A percentile compares a stretch with the other conserved stretches of the same genome.
These are phyloP conservation scores for Menidia beryllina DNA, from an alignment of 2,113 vertebrate genomes.

Conservation along the genomic window DNA sequence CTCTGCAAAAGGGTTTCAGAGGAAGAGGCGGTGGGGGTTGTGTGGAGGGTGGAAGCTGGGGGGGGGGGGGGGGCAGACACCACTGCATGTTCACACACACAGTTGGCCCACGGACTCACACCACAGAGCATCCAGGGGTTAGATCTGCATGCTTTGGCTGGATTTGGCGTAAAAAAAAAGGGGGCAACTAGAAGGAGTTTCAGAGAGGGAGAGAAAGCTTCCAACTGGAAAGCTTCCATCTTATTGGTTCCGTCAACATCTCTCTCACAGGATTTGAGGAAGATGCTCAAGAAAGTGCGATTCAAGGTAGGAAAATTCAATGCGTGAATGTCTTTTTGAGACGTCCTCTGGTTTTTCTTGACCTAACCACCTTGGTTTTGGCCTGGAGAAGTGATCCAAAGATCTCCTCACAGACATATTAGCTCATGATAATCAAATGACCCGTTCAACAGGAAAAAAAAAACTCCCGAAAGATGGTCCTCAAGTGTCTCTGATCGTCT, in stretches of 20 bases:
- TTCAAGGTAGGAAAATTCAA: conserved; percentile 68
- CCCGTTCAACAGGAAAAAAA: too few relatives aligned
- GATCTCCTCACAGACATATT: too few relatives aligned
- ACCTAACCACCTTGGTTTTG: too few relatives aligned
- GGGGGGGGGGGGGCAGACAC: conserved; percentile 53
- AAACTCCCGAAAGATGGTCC: too few relatives aligned
- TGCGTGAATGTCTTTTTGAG: too few relatives aligned
- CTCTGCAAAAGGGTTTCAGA: conserved; percentile 65
- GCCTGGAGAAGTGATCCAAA: too few relatives aligned
- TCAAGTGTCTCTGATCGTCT: too few relatives aligned
- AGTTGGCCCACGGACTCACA: conserved; percentile 25
- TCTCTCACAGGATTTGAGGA: conserved; percentile 8
- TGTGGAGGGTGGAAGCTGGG: too few relatives aligned
- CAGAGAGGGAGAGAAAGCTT: neutral
- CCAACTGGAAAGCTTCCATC: conserved; percentile 11
- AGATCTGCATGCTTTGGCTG: conserved; percentile 37
- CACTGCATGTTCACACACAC: conserved; percentile 49
- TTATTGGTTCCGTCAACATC: neutral
- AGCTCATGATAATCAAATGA: too few relatives aligned
- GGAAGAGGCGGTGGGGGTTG: conserved; percentile 55
- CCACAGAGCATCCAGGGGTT: neutral
- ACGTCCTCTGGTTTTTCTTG: too few relatives aligned
- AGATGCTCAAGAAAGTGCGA: conserved; percentile 75
- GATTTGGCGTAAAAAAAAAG: conserved; percentile 5
- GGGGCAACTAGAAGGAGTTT: neutral